Conservation (phyloP, 2,797 vertebrate genomes). For the Vultur gryphus region DNA sequence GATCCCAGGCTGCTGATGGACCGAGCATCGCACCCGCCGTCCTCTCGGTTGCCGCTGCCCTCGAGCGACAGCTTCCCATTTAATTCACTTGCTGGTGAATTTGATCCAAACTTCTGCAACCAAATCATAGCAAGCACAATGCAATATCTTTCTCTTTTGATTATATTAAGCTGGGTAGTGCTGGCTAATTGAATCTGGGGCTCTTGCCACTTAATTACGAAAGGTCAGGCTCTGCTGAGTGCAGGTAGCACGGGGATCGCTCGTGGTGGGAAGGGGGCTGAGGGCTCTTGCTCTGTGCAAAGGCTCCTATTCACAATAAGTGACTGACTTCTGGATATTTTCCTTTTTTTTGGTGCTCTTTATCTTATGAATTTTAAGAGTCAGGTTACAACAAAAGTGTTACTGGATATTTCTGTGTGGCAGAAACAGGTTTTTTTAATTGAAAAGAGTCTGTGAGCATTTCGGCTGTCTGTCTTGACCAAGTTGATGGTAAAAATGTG, state of each 20-base stretch:
- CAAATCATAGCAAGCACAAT: slow-evolving; percentile 17
- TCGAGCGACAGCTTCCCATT: not conserved
- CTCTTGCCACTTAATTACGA: slow-evolving; percentile 25
- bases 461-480: not conserved
- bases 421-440: not conserved
- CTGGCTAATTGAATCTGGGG: slow-evolving; percentile 37
- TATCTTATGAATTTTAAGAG: not conserved
- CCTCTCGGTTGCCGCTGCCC: not conserved
- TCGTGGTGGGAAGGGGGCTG: not conserved
- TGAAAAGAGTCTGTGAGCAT: not conserved
- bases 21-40: fast-evolving
- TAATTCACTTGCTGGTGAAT: not conserved
- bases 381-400: not conserved
- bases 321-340: not conserved
- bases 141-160: slow-evolving; percentile 12
- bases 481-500: not conserved
- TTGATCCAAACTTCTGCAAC: slow-evolving; percentile 29
- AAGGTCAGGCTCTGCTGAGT: not conserved
- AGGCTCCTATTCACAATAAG: not conserved
- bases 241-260: not conserved
- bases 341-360: not conserved
- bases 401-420: not conserved
- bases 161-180: not conserved
- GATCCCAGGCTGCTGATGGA: not conserved
- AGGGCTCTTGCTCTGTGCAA: not conserved